phyloP scores from a whole-genome alignment of 2,888 invertebrate genomes.

The Polylopha cassiicola region DNA sequence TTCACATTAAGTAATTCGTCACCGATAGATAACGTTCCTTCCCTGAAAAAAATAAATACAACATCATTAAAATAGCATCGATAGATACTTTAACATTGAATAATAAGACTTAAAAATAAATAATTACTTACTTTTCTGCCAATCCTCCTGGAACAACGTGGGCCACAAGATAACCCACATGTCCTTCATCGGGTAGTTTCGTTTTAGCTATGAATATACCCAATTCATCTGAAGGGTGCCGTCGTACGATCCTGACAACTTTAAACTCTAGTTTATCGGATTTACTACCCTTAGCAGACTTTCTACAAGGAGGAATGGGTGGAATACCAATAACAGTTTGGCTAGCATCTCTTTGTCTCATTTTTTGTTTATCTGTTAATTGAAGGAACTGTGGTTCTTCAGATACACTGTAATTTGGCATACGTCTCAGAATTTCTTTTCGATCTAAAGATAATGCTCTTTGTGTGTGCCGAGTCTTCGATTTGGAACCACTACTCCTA shows the following conservation, averaged over 20 bases:
- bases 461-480: slow-evolving; percentile 61
- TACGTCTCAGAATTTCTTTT: slow-evolving; percentile 71
- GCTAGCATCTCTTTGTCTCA: slow-evolving; percentile 64
- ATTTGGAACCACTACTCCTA: slow-evolving; percentile 51
- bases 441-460: slow-evolving; percentile 76
- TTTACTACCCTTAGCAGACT: slow-evolving; percentile 47
- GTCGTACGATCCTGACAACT: slow-evolving; percentile 76
- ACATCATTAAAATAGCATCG: background rate
- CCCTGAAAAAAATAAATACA: slow-evolving; percentile 56
- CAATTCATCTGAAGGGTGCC: slow-evolving; percentile 78
- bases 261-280: slow-evolving; percentile 59
- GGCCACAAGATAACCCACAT: slow-evolving; percentile 82
- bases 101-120: slow-evolving; percentile 7
- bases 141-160: slow-evolving; percentile 83
- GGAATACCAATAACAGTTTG: slow-evolving; percentile 64
- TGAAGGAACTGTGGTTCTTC: slow-evolving; percentile 67
- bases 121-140: slow-evolving; percentile 78
- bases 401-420: slow-evolving; percentile 59
- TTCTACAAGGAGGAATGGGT: slow-evolving; percentile 69
- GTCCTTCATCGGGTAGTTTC: slow-evolving; percentile 77
- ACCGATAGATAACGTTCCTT: slow-evolving; percentile 81
- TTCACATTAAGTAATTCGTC: slow-evolving; percentile 86
- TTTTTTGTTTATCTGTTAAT: slow-evolving; percentile 70
- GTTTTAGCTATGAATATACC: slow-evolving; percentile 85
- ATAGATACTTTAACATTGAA: slow-evolving; percentile 3